phyloP scores from a whole-genome alignment of 2,888 invertebrate species.

The Leptinotarsa peninsularis region DNA sequence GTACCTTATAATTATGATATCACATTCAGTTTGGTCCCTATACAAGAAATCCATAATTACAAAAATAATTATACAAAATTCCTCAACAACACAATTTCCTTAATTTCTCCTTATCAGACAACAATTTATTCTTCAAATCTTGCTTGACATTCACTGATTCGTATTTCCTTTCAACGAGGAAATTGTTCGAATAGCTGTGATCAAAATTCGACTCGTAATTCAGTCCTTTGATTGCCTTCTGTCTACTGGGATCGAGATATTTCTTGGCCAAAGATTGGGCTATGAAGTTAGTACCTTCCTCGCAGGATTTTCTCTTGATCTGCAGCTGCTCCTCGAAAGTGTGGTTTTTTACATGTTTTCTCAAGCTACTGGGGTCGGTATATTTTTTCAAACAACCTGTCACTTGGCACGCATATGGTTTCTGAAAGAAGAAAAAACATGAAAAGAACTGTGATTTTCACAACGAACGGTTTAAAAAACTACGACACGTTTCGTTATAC shows the following conservation, averaged over 20 bases:
- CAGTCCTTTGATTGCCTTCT: constrained; percentile 51
- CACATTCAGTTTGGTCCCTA: constrained; percentile 16
- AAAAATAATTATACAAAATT: background rate
- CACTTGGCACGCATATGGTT: constrained; percentile 92
- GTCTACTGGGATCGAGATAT: constrained; percentile 54
- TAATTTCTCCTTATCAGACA: constrained; percentile 60
- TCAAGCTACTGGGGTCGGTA: constrained; percentile 92
- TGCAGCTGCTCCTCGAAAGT: constrained; percentile 63
- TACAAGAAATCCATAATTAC: background rate
- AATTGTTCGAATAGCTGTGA: constrained; percentile 56
- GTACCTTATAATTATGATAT: constrained; percentile 4
- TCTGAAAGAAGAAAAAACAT: constrained; percentile 69
- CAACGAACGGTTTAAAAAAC: no score
- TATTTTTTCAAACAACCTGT: constrained; percentile 90
- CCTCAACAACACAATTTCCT: constrained; percentile 38
- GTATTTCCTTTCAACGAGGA: constrained; percentile 43
- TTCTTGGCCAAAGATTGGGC: constrained; percentile 46
- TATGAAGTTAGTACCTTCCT: constrained; percentile 45
- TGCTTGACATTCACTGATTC: constrained; percentile 57
- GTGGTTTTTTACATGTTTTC: constrained; percentile 93
- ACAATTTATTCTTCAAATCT: constrained; percentile 63
- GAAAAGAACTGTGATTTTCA: background rate
- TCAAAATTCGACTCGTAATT: constrained; percentile 49
- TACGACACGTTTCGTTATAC: no score
- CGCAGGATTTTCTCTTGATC: constrained; percentile 58